phyloP scores from a whole-genome alignment of 2,888 invertebrate genomes.

The Thecocarcelia acutangulata region DNA sequence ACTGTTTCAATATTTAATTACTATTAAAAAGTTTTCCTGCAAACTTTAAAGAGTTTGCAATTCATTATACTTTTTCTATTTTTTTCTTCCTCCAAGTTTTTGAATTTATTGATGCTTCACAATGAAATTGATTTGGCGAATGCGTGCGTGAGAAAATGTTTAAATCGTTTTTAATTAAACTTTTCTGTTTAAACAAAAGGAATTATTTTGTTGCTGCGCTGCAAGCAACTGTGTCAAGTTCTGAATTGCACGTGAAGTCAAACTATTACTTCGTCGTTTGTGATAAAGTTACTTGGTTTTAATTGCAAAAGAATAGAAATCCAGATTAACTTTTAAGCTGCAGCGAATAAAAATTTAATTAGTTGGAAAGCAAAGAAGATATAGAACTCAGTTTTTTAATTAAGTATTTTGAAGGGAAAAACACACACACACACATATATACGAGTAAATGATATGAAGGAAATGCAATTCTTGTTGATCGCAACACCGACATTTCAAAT shows the following conservation, averaged over 20 bases:
- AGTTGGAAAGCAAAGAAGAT: background rate
- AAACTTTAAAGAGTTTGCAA: constrained; percentile 43
- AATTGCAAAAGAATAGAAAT: constrained; percentile 12
- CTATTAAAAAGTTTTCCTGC: constrained; percentile 25
- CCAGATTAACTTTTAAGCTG: constrained; percentile 17
- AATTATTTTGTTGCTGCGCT: constrained; percentile 2
- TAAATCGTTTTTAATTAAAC: constrained; percentile 60
- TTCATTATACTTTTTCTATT: constrained; percentile 28
- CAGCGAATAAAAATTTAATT: background rate
- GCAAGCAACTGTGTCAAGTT: constrained; percentile 12
- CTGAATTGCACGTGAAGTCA: constrained; percentile 9
- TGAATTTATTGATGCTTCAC: constrained; percentile 14
- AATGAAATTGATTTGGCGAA: constrained; percentile 55
- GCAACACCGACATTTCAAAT: too few species aligned
- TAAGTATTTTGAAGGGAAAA: background rate
- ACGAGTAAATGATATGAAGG: too few species aligned
- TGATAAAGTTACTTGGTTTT: constrained; percentile 43
- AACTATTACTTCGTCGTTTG: constrained; percentile 27
- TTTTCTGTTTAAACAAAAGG: constrained; percentile 32
- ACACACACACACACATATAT: too few species aligned
- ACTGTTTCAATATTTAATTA: constrained; percentile 33
- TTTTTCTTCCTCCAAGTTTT: background rate
- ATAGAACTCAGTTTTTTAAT: too few species aligned
- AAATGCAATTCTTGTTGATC: too few species aligned
- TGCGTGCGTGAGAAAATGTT: constrained; percentile 46